phyloP scores from a whole-genome alignment of 1,140 invertebrate species.

The Acromyrmex heyeri region DNA sequence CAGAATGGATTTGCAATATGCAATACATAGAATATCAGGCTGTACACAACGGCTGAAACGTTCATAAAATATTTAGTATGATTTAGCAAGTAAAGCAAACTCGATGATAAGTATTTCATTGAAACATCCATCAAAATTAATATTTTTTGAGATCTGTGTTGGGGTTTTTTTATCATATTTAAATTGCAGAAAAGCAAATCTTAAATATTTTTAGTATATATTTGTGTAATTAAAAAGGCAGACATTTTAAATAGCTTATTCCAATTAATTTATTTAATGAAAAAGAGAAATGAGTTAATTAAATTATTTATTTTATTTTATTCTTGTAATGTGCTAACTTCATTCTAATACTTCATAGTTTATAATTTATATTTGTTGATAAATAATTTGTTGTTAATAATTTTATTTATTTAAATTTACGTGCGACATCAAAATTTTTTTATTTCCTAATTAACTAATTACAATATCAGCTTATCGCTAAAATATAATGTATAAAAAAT shows the following conservation, averaged over 20 bases:
- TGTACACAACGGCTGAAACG: not conserved
- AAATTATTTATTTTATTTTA: not conserved
- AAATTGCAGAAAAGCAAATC: not conserved
- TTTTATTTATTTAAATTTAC: not conserved
- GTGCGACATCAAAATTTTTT: not conserved
- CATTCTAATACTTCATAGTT: not conserved
- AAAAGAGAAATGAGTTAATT: not conserved
- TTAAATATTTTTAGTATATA: not conserved
- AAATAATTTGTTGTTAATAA: not conserved
- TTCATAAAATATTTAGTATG: not conserved
- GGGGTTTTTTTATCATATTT: too few species aligned
- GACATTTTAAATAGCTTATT: not conserved
- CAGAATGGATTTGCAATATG: not conserved
- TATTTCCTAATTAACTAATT: not conserved
- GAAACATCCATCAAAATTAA: too few species aligned
- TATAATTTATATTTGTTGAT: not conserved
- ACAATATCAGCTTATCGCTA: not conserved
- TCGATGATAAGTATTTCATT: too few species aligned
- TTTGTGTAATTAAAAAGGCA: not conserved
- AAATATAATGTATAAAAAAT: not conserved
- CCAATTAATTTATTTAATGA: not conserved
- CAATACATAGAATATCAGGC: not conserved
- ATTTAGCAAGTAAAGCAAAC: not conserved
- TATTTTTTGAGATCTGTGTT: too few species aligned
- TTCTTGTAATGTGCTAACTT: not conserved